A percentile compares a stretch with the other conserved stretches of the same genome.
Evolutionary conservation across 2,797 vertebrate species (phyloP).

Genomic region (Sorex maritimensis): DNA sequence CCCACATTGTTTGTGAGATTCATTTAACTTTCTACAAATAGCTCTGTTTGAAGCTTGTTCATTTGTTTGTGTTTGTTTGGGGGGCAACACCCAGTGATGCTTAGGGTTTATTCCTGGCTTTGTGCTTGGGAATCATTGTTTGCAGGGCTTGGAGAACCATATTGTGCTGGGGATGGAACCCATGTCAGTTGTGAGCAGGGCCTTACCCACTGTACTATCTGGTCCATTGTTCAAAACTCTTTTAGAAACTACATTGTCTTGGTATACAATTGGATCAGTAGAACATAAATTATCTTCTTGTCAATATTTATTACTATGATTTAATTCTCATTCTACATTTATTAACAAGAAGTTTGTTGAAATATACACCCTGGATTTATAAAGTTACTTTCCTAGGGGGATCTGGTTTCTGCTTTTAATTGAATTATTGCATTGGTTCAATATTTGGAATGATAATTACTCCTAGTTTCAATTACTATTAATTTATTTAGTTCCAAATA

Average conservation of each 20-base stretch:
- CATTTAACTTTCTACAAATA: slow-evolving; percentile 47
- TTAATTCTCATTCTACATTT: slow-evolving; percentile 65
- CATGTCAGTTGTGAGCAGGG: too few relatives aligned
- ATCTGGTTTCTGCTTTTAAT: slow-evolving; percentile 61
- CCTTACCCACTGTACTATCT: too few relatives aligned
- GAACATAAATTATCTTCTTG: slow-evolving; percentile 64
- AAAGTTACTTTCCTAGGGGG: slow-evolving; percentile 52
- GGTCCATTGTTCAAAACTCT: background rate
- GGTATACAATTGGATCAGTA: slow-evolving; percentile 35
- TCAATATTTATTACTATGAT: slow-evolving; percentile 60
- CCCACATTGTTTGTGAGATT: slow-evolving; percentile 18
- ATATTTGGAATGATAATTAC: slow-evolving; percentile 68
- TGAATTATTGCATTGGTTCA: slow-evolving; percentile 57
- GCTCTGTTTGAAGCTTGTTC: slow-evolving; percentile 24
- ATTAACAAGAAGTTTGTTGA: slow-evolving; percentile 47
- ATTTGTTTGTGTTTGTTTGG: too few relatives aligned
- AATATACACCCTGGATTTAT: background rate
- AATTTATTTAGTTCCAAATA: slow-evolving; percentile 64
- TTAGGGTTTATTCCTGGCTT: too few relatives aligned
- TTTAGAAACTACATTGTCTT: slow-evolving; percentile 59
- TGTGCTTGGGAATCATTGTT: too few relatives aligned
- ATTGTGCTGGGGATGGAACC: too few relatives aligned
- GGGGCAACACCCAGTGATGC: too few relatives aligned
- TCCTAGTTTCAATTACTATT: slow-evolving; percentile 68
- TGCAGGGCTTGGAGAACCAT: too few relatives aligned